phyloP scores from a whole-genome alignment of 2,888 invertebrate species.

The Eupithecia dodoneata region DNA sequence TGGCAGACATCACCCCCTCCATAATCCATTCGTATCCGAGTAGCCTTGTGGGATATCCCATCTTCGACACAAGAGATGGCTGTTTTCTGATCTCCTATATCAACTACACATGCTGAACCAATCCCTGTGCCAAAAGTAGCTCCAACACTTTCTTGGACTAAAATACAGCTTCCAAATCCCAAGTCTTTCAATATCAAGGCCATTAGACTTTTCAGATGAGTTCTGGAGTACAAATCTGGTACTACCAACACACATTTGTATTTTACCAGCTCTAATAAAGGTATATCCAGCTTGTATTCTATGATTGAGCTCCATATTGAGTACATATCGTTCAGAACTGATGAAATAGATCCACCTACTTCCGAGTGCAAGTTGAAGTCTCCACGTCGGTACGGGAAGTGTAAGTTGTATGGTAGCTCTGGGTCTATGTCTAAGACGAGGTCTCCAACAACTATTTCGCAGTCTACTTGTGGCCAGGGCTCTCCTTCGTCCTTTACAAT shows the following conservation, averaged over 20 bases:
- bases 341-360: constrained; percentile 93
- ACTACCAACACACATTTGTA: constrained; percentile 95
- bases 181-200: constrained; percentile 91
- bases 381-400: constrained; percentile 95
- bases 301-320: constrained; percentile 94
- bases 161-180: constrained; percentile 93
- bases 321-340: constrained; percentile 93
- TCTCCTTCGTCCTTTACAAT: constrained; percentile 82
- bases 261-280: constrained; percentile 87
- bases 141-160: constrained; percentile 88
- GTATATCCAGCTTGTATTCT: constrained; percentile 90
- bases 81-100: constrained; percentile 97
- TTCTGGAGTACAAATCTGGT: constrained; percentile 94
- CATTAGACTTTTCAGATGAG: constrained; percentile 93
- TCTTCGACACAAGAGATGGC: constrained; percentile 98
- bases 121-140: constrained; percentile 82
- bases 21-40: constrained; percentile 92
- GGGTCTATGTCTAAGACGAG: constrained; percentile 89
- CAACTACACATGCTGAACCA: constrained; percentile 95
- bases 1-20: constrained; percentile 97
- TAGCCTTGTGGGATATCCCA: constrained; percentile 95
- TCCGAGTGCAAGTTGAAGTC: constrained; percentile 93
- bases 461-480: constrained; percentile 86
- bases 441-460: constrained; percentile 89
- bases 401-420: constrained; percentile 90